These are phyloP conservation scores for Rhabdomys dilectus DNA, from an alignment of 2,113 vertebrate genomes.

Conservation along the genomic window DNA sequence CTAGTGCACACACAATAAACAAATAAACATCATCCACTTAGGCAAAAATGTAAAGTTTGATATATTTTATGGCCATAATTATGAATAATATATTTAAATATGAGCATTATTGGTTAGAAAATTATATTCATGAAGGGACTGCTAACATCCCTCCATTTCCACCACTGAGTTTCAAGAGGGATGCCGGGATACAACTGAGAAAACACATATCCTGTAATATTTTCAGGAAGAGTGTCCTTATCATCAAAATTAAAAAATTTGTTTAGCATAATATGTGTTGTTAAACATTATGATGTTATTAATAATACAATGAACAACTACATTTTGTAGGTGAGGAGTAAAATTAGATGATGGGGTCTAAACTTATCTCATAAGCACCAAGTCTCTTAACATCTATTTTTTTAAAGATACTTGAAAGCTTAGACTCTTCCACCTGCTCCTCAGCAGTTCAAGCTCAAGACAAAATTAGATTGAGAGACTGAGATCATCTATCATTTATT, in stretches of 20 bases:
- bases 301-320: background rate
- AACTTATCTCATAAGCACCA: background rate
- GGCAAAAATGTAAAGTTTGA: background rate
- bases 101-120: background rate
- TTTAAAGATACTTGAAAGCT: background rate
- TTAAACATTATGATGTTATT: background rate
- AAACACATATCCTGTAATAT: background rate
- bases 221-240: background rate
- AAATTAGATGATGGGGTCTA: background rate
- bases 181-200: background rate
- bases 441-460: background rate
- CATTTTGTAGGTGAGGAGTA: background rate
- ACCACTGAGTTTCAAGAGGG: background rate
- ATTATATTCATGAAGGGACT: background rate
- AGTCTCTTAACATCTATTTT: background rate
- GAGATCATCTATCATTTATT: background rate
- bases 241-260: background rate
- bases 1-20: background rate
- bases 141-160: background rate
- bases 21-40: background rate
- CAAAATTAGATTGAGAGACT: background rate
- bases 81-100: conserved; percentile 1
- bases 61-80: background rate
- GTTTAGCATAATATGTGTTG: no score
- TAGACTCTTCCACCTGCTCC: background rate